Base-by-base conservation (phyloP, 2,797 vertebrate genomes). In the Thunnus albacares region DNA sequence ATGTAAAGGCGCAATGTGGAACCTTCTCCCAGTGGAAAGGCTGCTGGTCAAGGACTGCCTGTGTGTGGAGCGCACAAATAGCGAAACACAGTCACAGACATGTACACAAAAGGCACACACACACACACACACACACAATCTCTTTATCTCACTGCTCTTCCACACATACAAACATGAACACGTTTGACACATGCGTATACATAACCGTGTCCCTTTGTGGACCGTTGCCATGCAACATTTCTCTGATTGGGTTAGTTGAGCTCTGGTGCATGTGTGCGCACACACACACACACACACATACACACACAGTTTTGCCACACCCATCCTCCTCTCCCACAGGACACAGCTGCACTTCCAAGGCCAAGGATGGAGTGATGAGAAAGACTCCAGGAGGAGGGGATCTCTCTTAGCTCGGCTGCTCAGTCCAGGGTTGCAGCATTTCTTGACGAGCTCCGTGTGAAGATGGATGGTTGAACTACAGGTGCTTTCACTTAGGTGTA, bases 191-290 rank as follows among this genome's bases (percentile, higher is more conserved):
- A 80, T 74, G 84, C 76, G 45, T 89, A 83, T 79, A 87, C 90
- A 92, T 78, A 15, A 84, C 77, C 62, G 20, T 85, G 89, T 94
- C 93, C 93, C 93, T 94, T 93, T 93, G 94, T 92, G 94, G 87
- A 90, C 87, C 71, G 95, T 96, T 96, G 96, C 96, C 95, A 94
- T 90, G 96, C 96, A 96, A 96, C 95, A 94, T 93, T 91, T 93
- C 90, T 92, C 93, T 95, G 94, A 96, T 96, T 95, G 92, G 93
- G 94, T 96, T 96, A 96, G 91, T 83, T 81, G 92, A 92, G 92
- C 91, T 90, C 89, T 90, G 90, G 84, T 90, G 84, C 85, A 74
- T 84, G 78, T 87, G 81, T 79, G 79, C 81, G 71, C 73, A 22
- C 68, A 51, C 79, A 65, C 71, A 47, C 81, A 77, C 75, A 79